A percentile compares a stretch with the other conserved stretches of the same genome.
Evolutionary conservation across 2,797 vertebrate species (phyloP).

Genomic region (Capromys pilorides): DNA sequence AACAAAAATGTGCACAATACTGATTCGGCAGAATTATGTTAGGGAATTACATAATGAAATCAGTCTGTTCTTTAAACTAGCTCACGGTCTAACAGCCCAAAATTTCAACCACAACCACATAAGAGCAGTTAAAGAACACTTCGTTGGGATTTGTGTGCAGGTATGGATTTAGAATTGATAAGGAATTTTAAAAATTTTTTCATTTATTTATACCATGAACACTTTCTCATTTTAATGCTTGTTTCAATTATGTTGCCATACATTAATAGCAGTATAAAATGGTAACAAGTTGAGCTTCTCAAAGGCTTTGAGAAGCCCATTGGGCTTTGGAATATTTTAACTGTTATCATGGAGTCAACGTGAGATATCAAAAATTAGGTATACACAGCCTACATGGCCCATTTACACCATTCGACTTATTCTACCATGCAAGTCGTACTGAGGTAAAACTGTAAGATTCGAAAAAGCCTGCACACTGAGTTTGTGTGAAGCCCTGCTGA

Average conservation of each 20-base stretch:
- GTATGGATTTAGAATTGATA: background rate
- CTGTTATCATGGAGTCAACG: background rate
- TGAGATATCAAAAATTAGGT: background rate
- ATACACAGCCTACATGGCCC: background rate
- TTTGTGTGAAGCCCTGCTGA: background rate
- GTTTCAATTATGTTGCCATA: background rate
- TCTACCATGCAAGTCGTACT: background rate
- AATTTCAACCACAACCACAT: background rate
- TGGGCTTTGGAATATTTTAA: conserved; percentile 22
- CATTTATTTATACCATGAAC: background rate
- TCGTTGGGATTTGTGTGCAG: background rate
- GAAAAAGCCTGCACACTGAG: background rate
- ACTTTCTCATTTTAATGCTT: background rate
- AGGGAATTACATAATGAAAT: conserved; percentile 21
- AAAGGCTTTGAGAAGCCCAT: background rate
- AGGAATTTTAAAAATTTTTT: background rate
- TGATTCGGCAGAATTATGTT: background rate
- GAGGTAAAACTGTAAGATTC: conserved; percentile 30
- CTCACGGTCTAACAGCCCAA: background rate
- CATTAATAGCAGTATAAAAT: background rate
- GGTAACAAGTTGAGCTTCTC: background rate
- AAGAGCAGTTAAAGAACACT: background rate
- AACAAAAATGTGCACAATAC: conserved; percentile 23
- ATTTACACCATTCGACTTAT: background rate
- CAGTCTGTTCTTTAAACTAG: background rate